These are phyloP conservation scores for Sycophila sp. DNA, from an alignment of 1,140 invertebrate species.

Conservation along the genomic window DNA sequence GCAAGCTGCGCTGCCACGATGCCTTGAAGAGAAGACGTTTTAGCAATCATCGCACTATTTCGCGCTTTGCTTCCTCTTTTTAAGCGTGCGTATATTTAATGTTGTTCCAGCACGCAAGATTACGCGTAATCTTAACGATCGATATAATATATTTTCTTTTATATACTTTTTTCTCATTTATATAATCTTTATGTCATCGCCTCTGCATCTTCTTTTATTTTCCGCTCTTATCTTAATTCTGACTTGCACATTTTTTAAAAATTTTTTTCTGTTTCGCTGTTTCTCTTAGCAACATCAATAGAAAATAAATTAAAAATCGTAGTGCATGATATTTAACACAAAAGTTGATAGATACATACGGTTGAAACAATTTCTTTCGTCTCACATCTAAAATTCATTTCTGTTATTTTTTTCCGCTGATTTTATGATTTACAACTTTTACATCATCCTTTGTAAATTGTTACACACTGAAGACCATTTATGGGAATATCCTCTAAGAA, in stretches of 20 bases:
- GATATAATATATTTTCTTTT: conserved; percentile 37
- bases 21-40: background rate
- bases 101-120: conserved; percentile 39
- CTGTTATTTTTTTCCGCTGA: no score
- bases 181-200: conserved; percentile 31
- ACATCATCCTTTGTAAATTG: no score
- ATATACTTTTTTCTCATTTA: conserved; percentile 34
- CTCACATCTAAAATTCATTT: no score
- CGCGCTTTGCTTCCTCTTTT: conserved; percentile 12
- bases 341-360: conserved; percentile 26
- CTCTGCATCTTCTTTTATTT: conserved; percentile 5
- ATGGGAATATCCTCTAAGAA: no score
- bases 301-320: conserved; percentile 60
- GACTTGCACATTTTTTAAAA: conserved; percentile 26
- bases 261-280: conserved; percentile 38
- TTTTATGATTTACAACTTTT: no score
- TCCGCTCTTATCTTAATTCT: conserved; percentile 38
- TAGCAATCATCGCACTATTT: conserved; percentile 1
- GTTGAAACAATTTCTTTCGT: no score
- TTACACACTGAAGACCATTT: no score
- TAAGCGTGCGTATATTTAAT: conserved; percentile 26
- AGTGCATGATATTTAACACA: conserved; percentile 27
- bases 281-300: conserved; percentile 51
- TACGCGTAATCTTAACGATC: conserved; percentile 43
- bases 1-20: conserved; percentile 1